A percentile compares a stretch with the other conserved stretches of the same genome.
phyloP scores from a whole-genome alignment of 2,888 invertebrate genomes.

The Caenorhabditis sp. region DNA sequence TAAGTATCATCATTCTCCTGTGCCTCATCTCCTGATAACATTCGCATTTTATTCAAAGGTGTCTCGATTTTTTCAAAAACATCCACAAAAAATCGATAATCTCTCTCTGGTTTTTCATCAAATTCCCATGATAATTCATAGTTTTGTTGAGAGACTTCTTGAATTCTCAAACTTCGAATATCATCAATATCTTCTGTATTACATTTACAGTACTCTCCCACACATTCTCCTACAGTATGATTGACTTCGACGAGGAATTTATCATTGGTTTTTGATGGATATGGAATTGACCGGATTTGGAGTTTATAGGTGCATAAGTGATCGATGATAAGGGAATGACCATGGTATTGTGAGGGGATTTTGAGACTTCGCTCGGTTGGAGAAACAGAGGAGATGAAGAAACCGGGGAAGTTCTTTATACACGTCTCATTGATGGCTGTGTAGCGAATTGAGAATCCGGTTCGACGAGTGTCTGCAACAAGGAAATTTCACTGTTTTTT shows the following conservation, averaged over 20 bases:
- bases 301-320: conserved; percentile 48
- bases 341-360: conserved; percentile 46
- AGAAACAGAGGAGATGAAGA: conserved; percentile 50
- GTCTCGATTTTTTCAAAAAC: conserved; percentile 24
- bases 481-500: no score
- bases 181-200: conserved; percentile 24
- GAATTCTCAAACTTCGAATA: conserved; percentile 8
- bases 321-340: conserved; percentile 41
- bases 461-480: conserved; percentile 49
- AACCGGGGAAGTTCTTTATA: conserved; percentile 55
- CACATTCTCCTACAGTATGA: conserved; percentile 56
- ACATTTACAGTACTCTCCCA: conserved; percentile 57
- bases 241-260: conserved; percentile 31
- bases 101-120: neutral
- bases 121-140: conserved; percentile 31
- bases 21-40: neutral
- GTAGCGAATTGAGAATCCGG: conserved; percentile 54
- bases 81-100: conserved; percentile 32
- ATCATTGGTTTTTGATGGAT: conserved; percentile 48
- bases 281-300: conserved; percentile 58
- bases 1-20: conserved; percentile 16
- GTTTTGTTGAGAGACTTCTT: conserved; percentile 2
- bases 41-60: neutral
- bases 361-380: conserved; percentile 39
- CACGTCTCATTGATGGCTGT: conserved; percentile 47